These are phyloP conservation scores for Gastrophysa polygoni DNA, from an alignment of 2,888 invertebrate genomes.

Conservation along the genomic window DNA sequence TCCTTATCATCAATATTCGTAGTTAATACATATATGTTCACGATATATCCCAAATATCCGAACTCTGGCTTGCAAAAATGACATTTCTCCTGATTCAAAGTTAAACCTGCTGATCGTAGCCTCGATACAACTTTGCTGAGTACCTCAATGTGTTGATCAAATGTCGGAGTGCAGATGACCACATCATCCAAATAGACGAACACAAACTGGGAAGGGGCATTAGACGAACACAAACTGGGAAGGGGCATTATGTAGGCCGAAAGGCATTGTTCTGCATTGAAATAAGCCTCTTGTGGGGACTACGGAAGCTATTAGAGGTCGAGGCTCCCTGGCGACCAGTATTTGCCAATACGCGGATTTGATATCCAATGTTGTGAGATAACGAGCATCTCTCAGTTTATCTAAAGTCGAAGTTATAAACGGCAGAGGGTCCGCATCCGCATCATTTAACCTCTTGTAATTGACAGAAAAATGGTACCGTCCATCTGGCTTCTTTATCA, in stretches of 20 bases:
- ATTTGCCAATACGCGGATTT: constrained; percentile 24
- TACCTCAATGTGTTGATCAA: constrained; percentile 28
- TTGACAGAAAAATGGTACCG: neutral
- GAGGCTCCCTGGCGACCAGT: constrained; percentile 9
- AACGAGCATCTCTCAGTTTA: constrained; percentile 14
- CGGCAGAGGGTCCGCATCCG: constrained; percentile 15
- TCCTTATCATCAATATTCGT: too few species aligned
- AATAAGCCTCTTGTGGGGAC: constrained; percentile 39
- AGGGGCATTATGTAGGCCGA: constrained; percentile 40
- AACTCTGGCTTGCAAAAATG: constrained; percentile 13
- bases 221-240: constrained; percentile 35
- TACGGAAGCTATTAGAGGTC: constrained; percentile 42
- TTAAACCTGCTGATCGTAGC: constrained; percentile 33
- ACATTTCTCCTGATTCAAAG: constrained; percentile 26
- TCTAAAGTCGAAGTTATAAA: constrained; percentile 17
- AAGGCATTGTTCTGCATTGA: constrained; percentile 42
- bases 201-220: constrained; percentile 35
- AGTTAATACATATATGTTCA: too few species aligned
- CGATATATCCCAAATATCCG: constrained; percentile 13
- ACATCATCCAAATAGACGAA: constrained; percentile 39
- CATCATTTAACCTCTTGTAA: constrained; percentile 7
- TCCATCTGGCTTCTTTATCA: neutral
- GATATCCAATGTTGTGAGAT: constrained; percentile 13
- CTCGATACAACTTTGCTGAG: constrained; percentile 34
- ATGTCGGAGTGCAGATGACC: constrained; percentile 29